These are phyloP conservation scores for Parnassius mnemosyne DNA, from an alignment of 2,888 invertebrate species.

Conservation along the genomic window DNA sequence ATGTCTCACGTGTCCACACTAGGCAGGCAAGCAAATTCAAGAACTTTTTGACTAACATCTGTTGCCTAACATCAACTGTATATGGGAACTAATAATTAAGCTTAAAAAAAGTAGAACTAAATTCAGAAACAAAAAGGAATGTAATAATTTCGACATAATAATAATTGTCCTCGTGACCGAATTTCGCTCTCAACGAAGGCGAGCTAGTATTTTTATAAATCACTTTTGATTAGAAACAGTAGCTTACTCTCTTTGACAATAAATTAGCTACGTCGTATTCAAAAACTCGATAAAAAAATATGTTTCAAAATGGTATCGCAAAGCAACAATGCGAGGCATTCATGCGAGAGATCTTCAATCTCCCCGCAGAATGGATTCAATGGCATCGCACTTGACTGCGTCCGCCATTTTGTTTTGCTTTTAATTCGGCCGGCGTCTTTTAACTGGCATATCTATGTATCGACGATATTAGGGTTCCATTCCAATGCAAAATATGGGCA, in stretches of 20 bases:
- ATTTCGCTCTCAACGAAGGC: too few relatives aligned
- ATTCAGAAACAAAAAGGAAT: too few relatives aligned
- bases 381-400: constrained; percentile 62
- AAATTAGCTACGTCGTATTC: constrained; percentile 2
- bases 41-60: too few relatives aligned
- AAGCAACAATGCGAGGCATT: constrained; percentile 29
- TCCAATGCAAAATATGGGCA: background rate
- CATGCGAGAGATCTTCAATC: constrained; percentile 49
- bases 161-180: background rate
- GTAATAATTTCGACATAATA: too few relatives aligned
- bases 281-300: background rate
- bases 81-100: too few relatives aligned
- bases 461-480: constrained; percentile 29
- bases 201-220: background rate
- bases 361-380: constrained; percentile 57
- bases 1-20: too few relatives aligned
- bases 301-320: constrained; percentile 2
- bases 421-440: constrained; percentile 52
- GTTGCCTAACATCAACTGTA: too few relatives aligned
- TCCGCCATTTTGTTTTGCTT: constrained; percentile 56
- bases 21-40: too few relatives aligned
- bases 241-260: constrained; percentile 1
- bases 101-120: too few relatives aligned
- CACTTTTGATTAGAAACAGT: background rate
- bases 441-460: constrained; percentile 35